Evolutionary conservation across 2,888 invertebrate genomes (phyloP).

Genomic region (Mamestra brassicae): DNA sequence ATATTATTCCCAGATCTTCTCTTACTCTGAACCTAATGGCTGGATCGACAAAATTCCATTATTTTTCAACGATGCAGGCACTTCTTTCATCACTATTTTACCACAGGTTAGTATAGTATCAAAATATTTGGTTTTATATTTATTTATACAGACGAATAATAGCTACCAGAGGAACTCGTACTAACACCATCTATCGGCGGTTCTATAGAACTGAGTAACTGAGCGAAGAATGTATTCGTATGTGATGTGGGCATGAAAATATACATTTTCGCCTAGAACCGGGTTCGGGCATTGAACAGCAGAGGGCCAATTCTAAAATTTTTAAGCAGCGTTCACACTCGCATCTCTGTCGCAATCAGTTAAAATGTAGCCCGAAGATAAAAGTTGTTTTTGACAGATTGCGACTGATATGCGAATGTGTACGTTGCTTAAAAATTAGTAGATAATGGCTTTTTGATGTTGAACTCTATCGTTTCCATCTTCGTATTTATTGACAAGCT

Average conservation of each 20-base stretch:
- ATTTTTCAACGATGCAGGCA: conserved; percentile 92
- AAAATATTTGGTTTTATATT: background rate
- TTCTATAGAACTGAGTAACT: background rate
- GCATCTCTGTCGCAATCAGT: too few species aligned
- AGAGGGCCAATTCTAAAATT: background rate
- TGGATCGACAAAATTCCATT: conserved; percentile 95
- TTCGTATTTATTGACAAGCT: background rate
- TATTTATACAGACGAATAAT: background rate
- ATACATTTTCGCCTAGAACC: background rate
- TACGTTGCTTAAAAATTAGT: too few species aligned
- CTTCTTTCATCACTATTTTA: conserved; percentile 93
- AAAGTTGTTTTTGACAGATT: too few species aligned
- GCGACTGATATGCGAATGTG: too few species aligned
- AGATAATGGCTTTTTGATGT: background rate
- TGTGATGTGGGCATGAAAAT: background rate
- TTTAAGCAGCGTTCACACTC: too few species aligned
- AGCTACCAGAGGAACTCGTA: background rate
- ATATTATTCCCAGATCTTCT: conserved; percentile 84
- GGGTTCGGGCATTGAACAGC: background rate
- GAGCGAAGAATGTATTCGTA: background rate
- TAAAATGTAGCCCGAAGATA: too few species aligned
- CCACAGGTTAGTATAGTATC: conserved; percentile 90
- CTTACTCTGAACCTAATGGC: conserved; percentile 90
- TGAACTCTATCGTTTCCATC: background rate
- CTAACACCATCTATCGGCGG: conserved; percentile 25